Evolutionary conservation across 1,140 invertebrate species (phyloP).

Genomic region (Pogonognathellus flavescens): DNA sequence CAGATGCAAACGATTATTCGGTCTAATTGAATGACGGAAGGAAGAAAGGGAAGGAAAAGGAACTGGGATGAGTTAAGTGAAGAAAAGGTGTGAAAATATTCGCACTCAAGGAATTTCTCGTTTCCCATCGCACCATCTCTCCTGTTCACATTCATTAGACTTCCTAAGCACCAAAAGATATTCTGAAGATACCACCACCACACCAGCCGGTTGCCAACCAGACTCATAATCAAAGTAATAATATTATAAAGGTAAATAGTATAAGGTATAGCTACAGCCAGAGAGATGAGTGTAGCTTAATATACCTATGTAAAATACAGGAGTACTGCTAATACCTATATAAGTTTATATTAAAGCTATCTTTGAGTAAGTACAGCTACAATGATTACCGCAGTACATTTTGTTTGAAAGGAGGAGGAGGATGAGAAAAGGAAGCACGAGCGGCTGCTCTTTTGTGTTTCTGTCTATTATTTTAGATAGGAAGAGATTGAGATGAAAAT

Average conservation of each 20-base stretch:
- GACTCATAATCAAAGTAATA: neutral
- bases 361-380: neutral
- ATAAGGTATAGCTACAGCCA: too few relatives aligned
- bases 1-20: constrained; percentile 23
- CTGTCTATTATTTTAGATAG: neutral
- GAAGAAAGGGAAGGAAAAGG: neutral
- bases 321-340: too few relatives aligned
- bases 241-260: neutral
- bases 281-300: too few relatives aligned
- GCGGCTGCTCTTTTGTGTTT: neutral
- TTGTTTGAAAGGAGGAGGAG: neutral
- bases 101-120: constrained; percentile 5
- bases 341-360: neutral
- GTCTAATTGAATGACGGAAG: constrained; percentile 20
- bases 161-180: neutral
- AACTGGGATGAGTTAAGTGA: neutral
- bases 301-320: too few relatives aligned
- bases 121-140: neutral
- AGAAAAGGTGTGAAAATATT: constrained; percentile 15
- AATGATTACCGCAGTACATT: neutral
- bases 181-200: neutral
- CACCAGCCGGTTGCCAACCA: neutral
- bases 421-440: neutral
- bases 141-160: constrained; percentile 8
- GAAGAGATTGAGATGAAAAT: neutral